Percentiles rank a stretch among this genome's conserved stretches.
These are phyloP conservation scores for Ceyx melanurus DNA, from an alignment of 2,113 vertebrate genomes.

Conservation along the genomic window DNA sequence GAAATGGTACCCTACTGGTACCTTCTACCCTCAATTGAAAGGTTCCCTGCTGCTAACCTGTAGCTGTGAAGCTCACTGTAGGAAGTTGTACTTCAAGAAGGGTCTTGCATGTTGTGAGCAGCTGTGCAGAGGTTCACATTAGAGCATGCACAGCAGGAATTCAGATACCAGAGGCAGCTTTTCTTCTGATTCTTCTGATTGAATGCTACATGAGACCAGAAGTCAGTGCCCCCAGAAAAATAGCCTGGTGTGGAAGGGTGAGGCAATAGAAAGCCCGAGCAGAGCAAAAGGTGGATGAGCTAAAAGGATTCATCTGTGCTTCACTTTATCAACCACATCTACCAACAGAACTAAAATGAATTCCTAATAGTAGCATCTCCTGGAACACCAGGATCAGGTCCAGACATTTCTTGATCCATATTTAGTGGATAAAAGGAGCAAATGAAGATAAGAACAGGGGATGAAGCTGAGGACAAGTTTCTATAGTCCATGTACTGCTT, in stretches of 20 bases:
- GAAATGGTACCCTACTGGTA: background rate
- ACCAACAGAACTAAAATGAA: background rate
- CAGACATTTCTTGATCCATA: background rate
- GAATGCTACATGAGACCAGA: background rate
- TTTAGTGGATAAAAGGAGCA: background rate
- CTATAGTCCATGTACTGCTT: accelerated
- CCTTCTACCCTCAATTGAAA: background rate
- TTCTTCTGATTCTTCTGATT: background rate
- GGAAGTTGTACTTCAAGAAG: background rate
- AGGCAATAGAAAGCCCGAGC: background rate
- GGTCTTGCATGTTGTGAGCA: background rate
- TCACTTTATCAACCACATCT: background rate
- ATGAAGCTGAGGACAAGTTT: background rate
- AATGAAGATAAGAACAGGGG: background rate
- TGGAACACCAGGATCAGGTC: background rate
- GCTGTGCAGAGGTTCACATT: background rate
- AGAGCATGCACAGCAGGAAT: background rate
- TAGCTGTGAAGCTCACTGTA: background rate
- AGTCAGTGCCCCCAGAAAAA: background rate
- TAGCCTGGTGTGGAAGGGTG: background rate
- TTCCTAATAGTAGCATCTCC: background rate
- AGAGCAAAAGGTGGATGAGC: background rate
- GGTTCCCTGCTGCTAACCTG: background rate
- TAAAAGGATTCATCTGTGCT: background rate
- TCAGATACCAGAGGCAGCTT: background rate